A percentile compares a stretch with the other conserved stretches of the same genome.
Evolutionary conservation across 2,888 invertebrate species (phyloP).

Genomic region (Hyppa rectilinea): DNA sequence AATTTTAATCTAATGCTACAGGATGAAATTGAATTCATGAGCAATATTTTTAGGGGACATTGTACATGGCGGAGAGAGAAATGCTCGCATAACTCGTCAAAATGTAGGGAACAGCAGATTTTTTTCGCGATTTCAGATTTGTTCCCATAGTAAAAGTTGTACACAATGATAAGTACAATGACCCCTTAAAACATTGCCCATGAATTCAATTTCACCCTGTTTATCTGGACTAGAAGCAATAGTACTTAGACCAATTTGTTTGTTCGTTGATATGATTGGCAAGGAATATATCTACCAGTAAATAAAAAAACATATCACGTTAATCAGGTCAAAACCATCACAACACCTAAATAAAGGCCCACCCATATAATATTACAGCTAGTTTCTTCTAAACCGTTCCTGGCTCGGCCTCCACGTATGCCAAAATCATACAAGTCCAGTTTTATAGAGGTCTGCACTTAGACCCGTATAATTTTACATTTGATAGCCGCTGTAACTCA

Average conservation of each 20-base stretch:
- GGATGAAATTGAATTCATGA: no score
- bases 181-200: no score
- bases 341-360: background rate
- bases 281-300: background rate
- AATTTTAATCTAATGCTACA: background rate
- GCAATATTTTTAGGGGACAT: no score
- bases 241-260: background rate
- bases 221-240: no score
- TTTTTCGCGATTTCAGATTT: no score
- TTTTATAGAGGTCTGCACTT: conserved; percentile 62
- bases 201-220: no score
- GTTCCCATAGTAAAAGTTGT: no score
- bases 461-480: conserved; percentile 64
- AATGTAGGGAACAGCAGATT: no score
- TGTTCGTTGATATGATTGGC: background rate
- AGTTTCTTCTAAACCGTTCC: background rate
- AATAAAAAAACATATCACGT: background rate
- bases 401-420: conserved; percentile 2
- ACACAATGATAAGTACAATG: no score
- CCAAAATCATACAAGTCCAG: conserved; percentile 46
- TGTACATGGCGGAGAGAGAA: no score
- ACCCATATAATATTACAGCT: background rate
- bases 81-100: no score
- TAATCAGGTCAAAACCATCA: background rate
- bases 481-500: conserved; percentile 52